Evolutionary conservation across 2,888 invertebrate genomes (phyloP), one percentile per base, ranked within the genome.

Genomic region (Spicauda simplicius): DNA sequence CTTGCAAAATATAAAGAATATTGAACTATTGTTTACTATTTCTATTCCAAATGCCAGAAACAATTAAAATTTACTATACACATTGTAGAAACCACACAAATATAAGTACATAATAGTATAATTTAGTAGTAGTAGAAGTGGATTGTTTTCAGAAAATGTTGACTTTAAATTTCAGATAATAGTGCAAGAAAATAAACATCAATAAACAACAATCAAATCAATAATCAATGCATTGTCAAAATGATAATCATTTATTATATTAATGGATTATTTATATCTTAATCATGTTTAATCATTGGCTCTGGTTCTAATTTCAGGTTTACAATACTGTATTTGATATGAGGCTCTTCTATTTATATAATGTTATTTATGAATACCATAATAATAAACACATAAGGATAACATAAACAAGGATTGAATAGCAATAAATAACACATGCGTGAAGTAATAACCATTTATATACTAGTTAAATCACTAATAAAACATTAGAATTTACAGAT

Each of bases 261-360:
- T 3, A 48, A 16, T 16, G n/a, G 2, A 45, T 48, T 16, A 16
- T 16, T 16, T 48, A n/a, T 48, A 8, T 48, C 48, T 16, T 16
- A 14, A 16, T 48, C 16, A 48, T 16, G 48, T 48, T 16, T 48
- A n/a, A 48, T 48, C 16, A 48, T 48, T 7, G 7, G 1, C 19
- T 2, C 12, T 19, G 25, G 30, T 48, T 50, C 16, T 59, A 25
- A 59, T 59, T 59, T 59, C 59, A 50, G 59, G 25, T 30, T 48
- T 59, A 48, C 59, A 59, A 50, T 20, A 25, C n/a, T 45, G 12
- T 48, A 6, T 48, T 16, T 48, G 14, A 45, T 45, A 45, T 45
- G 41, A 45, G 5, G 41, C 14, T 37, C 11, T 45, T 14, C 41
- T n/a, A 45, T 45, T 45, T 7, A 48, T 16, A 48, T 16, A 16